Conservation (phyloP, 2,888 invertebrate species). For the Hirtodrosophila cameraria region DNA sequence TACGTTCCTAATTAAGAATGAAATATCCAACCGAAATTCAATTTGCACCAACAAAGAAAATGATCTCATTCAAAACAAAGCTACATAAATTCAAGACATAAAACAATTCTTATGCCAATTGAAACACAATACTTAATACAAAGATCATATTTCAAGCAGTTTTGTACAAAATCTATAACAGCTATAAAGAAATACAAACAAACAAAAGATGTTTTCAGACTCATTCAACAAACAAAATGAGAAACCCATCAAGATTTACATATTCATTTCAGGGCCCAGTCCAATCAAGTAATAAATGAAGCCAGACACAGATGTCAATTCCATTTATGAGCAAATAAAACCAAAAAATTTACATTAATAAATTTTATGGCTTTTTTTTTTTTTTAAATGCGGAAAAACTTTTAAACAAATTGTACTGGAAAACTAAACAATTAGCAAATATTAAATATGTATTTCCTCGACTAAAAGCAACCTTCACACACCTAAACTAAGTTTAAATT, state of each 20-base stretch:
- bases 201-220: conserved; percentile 27
- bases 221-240: conserved; percentile 8
- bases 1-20: too few species aligned
- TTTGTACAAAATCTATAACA: conserved; percentile 23
- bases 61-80: conserved; percentile 20
- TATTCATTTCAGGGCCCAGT: conserved; percentile 21
- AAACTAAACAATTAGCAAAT: conserved; percentile 40
- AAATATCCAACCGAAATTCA: too few species aligned
- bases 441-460: conserved; percentile 26
- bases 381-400: conserved; percentile 33
- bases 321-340: conserved; percentile 3
- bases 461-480: conserved; percentile 31
- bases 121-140: conserved; percentile 16
- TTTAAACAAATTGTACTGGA: conserved; percentile 13
- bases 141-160: conserved; percentile 34
- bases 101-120: conserved; percentile 1
- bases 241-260: conserved; percentile 26
- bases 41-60: background rate
- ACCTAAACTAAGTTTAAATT: conserved; percentile 18
- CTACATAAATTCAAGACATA: too few species aligned
- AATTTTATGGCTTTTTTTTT: background rate
- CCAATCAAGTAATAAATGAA: conserved; percentile 2
- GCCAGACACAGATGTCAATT: conserved; percentile 5
- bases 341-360: conserved; percentile 4
- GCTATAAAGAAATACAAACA: conserved; percentile 6